Evolutionary conservation across 2,797 vertebrate species (phyloP).

Genomic region (Pitangus sulphuratus): DNA sequence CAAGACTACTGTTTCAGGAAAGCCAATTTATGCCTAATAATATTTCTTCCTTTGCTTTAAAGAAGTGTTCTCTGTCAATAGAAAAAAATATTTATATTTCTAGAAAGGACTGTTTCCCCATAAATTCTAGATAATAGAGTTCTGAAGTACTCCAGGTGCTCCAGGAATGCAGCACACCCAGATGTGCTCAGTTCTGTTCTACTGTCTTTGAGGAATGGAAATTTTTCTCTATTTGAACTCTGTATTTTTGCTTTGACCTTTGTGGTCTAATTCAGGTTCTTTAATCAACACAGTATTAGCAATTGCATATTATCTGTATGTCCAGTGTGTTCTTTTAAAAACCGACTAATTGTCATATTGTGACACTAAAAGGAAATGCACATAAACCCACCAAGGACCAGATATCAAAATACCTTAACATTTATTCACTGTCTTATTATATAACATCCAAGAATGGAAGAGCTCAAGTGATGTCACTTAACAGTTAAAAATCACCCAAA

Average conservation of each 20-base stretch:
- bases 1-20: not conserved
- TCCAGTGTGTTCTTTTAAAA: not conserved
- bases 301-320: not conserved
- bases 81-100: not conserved
- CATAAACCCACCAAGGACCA: not conserved
- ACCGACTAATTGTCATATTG: not conserved
- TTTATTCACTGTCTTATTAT: not conserved
- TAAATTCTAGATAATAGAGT: not conserved
- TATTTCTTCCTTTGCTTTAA: not conserved
- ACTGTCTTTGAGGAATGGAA: not conserved
- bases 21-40: not conserved
- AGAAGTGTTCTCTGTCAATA: not conserved
- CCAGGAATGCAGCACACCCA: not conserved
- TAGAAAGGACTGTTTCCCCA: not conserved
- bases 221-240: not conserved
- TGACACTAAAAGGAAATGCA: not conserved
- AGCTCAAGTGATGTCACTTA: not conserved
- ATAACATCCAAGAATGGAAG: not conserved
- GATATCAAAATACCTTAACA: not conserved
- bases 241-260: not conserved
- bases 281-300: not conserved
- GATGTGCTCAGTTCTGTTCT: not conserved
- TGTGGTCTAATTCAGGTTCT: not conserved
- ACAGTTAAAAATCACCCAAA: not conserved
- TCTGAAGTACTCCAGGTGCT: not conserved